phyloP scores from a whole-genome alignment of 2,888 invertebrate species.

The Cephus runcator region DNA sequence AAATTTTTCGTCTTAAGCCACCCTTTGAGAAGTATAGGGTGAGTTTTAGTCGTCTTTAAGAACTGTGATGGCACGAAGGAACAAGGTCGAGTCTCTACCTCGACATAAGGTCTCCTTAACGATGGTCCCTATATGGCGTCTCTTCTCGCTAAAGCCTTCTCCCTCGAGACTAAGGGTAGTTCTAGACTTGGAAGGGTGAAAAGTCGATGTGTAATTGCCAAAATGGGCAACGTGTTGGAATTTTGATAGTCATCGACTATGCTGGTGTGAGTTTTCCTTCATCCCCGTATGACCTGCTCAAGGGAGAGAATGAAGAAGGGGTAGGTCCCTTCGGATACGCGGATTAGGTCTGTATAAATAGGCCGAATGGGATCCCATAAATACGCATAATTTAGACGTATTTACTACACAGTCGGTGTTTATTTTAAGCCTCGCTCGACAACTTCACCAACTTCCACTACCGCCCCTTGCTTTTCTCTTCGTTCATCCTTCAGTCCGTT shows the following conservation, averaged over 20 bases:
- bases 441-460: neutral
- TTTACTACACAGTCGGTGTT: neutral
- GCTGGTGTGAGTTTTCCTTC: neutral
- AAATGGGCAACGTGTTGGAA: neutral
- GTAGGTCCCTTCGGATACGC: neutral
- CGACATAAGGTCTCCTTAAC: neutral
- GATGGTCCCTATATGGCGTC: neutral
- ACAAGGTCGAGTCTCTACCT: neutral
- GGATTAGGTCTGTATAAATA: neutral
- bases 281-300: neutral
- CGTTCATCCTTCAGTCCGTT: neutral
- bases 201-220: neutral
- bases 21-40: neutral
- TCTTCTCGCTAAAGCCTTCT: neutral
- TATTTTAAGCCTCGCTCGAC: neutral
- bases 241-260: neutral
- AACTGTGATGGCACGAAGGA: neutral
- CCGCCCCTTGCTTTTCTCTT: neutral
- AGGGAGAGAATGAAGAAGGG: neutral
- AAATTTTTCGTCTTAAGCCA: neutral
- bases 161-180: neutral
- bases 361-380: slow-evolving; percentile 12
- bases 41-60: neutral
- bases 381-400: slow-evolving; percentile 10
- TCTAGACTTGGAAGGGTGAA: neutral